Percentiles rank a stretch among this genome's conserved stretches.
These are phyloP conservation scores for Hirundo rustica DNA, from an alignment of 2,797 vertebrate genomes.

Conservation along the genomic window DNA sequence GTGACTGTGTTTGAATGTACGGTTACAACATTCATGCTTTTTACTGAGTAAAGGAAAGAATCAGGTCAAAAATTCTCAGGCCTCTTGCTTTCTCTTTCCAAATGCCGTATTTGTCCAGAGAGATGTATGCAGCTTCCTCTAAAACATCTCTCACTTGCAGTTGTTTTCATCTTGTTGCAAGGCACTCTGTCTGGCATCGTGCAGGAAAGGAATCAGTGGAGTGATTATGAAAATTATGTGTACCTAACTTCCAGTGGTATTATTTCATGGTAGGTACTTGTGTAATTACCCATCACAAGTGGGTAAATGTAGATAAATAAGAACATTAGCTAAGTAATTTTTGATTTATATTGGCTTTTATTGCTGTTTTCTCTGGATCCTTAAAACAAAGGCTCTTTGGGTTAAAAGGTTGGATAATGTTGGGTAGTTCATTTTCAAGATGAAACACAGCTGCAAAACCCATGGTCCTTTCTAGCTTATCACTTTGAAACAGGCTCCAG, in stretches of 20 bases:
- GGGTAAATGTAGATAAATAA: conserved; percentile 41
- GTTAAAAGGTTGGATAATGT: not conserved
- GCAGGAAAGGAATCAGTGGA: not conserved
- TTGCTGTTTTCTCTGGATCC: not conserved
- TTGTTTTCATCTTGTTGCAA: not conserved
- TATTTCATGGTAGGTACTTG: conserved; percentile 37
- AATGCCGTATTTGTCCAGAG: not conserved
- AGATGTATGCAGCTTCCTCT: not conserved
- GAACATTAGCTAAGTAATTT: conserved; percentile 26
- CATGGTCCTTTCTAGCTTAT: not conserved
- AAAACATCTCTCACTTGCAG: not conserved
- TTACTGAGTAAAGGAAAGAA: not conserved
- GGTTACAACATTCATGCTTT: not conserved
- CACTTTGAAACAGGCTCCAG: not conserved
- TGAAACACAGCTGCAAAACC: not conserved
- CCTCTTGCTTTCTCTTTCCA: not conserved
- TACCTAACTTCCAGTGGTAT: not conserved
- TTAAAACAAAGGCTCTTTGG: not conserved
- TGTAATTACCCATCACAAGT: conserved; percentile 24
- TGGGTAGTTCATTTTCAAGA: not conserved
- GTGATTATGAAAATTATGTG: not conserved
- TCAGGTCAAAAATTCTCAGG: not conserved
- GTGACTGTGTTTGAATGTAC: not conserved
- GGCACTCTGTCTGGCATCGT: not conserved
- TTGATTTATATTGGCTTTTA: not conserved